phyloP scores from a whole-genome alignment of 2,888 invertebrate genomes.

The Leptinotarsa juncta region DNA sequence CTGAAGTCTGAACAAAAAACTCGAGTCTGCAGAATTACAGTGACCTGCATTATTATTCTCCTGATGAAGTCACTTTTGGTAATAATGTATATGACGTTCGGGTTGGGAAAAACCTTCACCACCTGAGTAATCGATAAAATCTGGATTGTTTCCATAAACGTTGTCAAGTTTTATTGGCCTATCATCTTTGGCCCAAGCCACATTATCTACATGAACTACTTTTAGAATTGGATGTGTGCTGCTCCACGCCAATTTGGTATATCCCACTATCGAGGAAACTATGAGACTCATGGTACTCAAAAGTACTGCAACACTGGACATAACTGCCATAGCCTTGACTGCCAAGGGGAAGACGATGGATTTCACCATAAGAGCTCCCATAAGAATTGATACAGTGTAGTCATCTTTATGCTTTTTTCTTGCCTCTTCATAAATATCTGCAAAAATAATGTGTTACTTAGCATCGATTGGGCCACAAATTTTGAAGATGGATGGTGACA shows the following conservation, averaged over 20 bases:
- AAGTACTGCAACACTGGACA: slow-evolving; percentile 72
- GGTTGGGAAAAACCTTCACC: neutral
- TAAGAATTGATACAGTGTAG: slow-evolving; percentile 73
- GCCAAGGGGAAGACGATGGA: slow-evolving; percentile 75
- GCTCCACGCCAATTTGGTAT: slow-evolving; percentile 62
- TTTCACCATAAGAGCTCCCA: slow-evolving; percentile 75
- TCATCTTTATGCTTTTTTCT: slow-evolving; percentile 62
- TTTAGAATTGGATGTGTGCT: slow-evolving; percentile 40
- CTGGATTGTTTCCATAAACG: neutral
- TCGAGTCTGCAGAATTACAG: too few relatives aligned
- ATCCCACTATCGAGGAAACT: slow-evolving; percentile 73
- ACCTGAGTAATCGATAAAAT: neutral
- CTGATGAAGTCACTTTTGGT: neutral
- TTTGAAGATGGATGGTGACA: too few relatives aligned
- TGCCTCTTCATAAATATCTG: slow-evolving; percentile 48
- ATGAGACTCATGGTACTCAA: slow-evolving; percentile 69
- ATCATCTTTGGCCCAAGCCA: slow-evolving; percentile 64
- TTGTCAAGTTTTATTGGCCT: slow-evolving; percentile 56
- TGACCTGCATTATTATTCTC: neutral
- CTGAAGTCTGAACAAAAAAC: too few relatives aligned
- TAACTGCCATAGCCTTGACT: slow-evolving; percentile 75
- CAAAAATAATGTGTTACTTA: neutral
- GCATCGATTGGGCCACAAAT: neutral
- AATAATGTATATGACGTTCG: slow-evolving; percentile 18
- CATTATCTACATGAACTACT: slow-evolving; percentile 62